Conservation (phyloP, 2,113 vertebrate species). For the Gadus macrocephalus region DNA sequence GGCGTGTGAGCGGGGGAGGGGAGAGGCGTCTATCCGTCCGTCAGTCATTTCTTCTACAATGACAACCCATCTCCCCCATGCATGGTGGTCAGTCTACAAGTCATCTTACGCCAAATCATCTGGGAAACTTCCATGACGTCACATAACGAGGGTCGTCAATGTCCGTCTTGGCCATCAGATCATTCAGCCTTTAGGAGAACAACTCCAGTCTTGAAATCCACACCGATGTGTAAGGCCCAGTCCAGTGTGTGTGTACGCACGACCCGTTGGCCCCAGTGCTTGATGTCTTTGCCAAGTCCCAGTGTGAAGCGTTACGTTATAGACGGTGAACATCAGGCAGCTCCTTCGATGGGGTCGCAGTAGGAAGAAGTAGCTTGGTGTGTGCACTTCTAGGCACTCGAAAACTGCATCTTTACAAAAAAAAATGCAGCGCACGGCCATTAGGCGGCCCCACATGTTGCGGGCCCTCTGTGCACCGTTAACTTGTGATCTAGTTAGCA, state of each 20-base stretch:
- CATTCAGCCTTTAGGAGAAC: constrained; percentile 1
- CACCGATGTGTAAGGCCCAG: constrained; percentile 22
- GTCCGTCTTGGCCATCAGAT: constrained; percentile 12
- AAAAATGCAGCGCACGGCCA: too few relatives aligned
- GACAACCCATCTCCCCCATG: constrained; percentile 7
- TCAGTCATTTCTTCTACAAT: constrained; percentile 13
- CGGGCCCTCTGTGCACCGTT: too few relatives aligned
- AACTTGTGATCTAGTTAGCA: too few relatives aligned
- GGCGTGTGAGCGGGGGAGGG: not conserved
- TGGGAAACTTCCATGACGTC: constrained; percentile 27
- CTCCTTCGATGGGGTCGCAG: constrained; percentile 5
- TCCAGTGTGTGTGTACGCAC: constrained; percentile 4
- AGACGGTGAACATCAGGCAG: not conserved
- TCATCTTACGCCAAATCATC: constrained; percentile 20
- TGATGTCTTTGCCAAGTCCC: constrained; percentile 10
- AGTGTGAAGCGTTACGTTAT: not conserved
- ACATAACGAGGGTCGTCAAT: not conserved
- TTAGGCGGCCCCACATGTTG: too few relatives aligned
- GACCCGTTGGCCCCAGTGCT: not conserved
- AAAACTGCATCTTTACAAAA: too few relatives aligned
- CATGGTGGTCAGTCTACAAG: constrained; percentile 22
- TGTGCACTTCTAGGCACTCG: not conserved
- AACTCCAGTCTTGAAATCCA: constrained; percentile 23
- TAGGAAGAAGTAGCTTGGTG: not conserved
- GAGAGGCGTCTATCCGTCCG: constrained; percentile 19